Conservation (phyloP, 2,888 invertebrate genomes). For the Archaeoteleia sp. region DNA sequence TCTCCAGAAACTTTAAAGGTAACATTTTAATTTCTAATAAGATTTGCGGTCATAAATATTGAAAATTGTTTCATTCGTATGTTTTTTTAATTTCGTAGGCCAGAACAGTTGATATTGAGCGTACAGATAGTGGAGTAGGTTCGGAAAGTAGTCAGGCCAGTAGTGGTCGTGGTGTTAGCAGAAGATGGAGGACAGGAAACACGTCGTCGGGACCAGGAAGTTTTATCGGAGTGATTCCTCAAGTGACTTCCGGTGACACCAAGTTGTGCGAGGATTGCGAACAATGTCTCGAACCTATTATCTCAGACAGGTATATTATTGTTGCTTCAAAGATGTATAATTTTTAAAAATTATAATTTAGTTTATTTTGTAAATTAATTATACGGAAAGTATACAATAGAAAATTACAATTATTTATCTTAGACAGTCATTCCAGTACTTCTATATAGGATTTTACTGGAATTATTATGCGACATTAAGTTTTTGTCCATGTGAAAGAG, state of each 20-base stretch:
- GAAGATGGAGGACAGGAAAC: conserved; percentile 69
- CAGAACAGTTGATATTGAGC: conserved; percentile 85
- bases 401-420: no score
- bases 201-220: conserved; percentile 75
- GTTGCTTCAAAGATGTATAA: no score
- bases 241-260: conserved; percentile 71
- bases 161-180: conserved; percentile 78
- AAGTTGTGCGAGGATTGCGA: conserved; percentile 93
- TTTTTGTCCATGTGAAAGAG: no score
- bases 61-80: no score
- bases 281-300: conserved; percentile 84
- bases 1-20: conserved; percentile 71
- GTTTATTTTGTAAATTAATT: no score
- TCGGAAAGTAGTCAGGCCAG: conserved; percentile 93
- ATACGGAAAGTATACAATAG: no score
- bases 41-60: no score
- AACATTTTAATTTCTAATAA: conserved; percentile 14
- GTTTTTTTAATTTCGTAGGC: conserved; percentile 58
- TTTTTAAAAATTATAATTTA: no score
- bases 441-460: no score
- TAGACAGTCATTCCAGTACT: no score
- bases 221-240: conserved; percentile 77
- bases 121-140: conserved; percentile 94
- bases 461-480: no score
- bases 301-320: conserved; percentile 80